These are phyloP conservation scores for Craniophora ligustri DNA, from an alignment of 2,888 invertebrate genomes.

Conservation along the genomic window DNA sequence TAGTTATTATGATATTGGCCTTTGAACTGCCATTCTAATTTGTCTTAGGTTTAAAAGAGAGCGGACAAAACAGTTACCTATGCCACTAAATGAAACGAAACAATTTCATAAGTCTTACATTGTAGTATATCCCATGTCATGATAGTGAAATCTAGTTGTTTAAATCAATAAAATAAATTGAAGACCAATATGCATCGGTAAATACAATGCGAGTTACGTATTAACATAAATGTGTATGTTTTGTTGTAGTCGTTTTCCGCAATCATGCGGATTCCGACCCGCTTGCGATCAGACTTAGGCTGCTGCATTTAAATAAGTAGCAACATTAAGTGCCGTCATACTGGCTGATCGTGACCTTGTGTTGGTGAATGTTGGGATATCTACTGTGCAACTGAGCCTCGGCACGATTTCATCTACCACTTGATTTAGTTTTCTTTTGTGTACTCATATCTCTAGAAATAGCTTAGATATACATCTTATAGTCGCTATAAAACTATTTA, in stretches of 20 bases:
- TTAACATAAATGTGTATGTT: constrained; percentile 22
- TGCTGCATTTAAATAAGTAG: constrained; percentile 64
- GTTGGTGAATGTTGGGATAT: constrained; percentile 49
- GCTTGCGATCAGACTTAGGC: constrained; percentile 33
- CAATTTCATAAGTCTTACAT: neutral
- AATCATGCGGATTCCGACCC: constrained; percentile 29
- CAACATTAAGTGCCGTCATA: constrained; percentile 58
- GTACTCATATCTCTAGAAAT: constrained; percentile 10
- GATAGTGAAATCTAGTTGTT: neutral
- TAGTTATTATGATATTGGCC: constrained; percentile 38
- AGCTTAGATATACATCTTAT: neutral
- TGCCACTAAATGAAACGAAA: neutral
- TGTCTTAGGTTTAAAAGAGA: constrained; percentile 19
- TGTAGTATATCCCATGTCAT: neutral
- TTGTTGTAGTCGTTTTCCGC: constrained; percentile 14
- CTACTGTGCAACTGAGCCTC: constrained; percentile 49
- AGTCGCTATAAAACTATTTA: neutral
- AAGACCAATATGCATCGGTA: neutral
- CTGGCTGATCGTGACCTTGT: constrained; percentile 77
- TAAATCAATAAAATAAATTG: neutral
- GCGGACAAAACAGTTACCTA: constrained; percentile 10
- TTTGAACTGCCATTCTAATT: constrained; percentile 43
- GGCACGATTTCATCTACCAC: constrained; percentile 49
- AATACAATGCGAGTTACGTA: neutral
- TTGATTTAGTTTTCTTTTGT: constrained; percentile 45